Evolutionary conservation across 2,113 vertebrate genomes (phyloP), one percentile per base, ranked within the genome.

Genomic region (Tenebrosternarchus preto): DNA sequence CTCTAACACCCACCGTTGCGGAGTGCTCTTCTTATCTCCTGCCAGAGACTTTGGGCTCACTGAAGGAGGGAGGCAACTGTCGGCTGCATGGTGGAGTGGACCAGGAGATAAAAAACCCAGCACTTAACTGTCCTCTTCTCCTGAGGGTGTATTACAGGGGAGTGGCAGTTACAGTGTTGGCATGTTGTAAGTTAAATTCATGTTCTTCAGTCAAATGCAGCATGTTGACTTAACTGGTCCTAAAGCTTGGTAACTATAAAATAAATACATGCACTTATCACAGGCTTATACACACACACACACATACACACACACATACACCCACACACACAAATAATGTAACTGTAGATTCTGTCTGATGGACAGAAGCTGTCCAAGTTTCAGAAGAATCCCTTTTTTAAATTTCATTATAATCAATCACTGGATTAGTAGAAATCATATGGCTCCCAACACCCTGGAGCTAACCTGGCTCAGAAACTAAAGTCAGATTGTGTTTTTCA

Each of bases 21-120:
- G 84, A 85, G 53, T 67, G 75, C 80, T 76, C 68, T 63, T 92
- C 89, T 92, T 92, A 93, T 93, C 92, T 88, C 16, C 84, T 86
- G 88, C 91, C 92, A 92, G 85, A 55, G 81, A 82, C 77, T 77
- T n/a, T 15, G 83, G 85, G 74, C 72, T 80, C 84, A 83, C 88
- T 87, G 88, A 82, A 80, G 72, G 80, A 89, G 88, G 88, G 87
- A 88, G 86, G 80, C 86, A 16, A 76, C 75, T 69, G 72, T 89
- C 89, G 66, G 89, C 88, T 86, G 91, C n/a, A n/a, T n/a, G n/a
- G 88, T 90, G 88, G 85, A 90, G 92, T 93, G 92, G 87, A 46
- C 82, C 76, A 72, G 4, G 73, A 91, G 92, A 94, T 94, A 94
- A 93, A 90, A 78, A 82, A 72, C 53, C 77, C 81, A 80, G 76